phyloP scores from a whole-genome alignment of 2,797 vertebrate genomes.

The Presbytis comata region DNA sequence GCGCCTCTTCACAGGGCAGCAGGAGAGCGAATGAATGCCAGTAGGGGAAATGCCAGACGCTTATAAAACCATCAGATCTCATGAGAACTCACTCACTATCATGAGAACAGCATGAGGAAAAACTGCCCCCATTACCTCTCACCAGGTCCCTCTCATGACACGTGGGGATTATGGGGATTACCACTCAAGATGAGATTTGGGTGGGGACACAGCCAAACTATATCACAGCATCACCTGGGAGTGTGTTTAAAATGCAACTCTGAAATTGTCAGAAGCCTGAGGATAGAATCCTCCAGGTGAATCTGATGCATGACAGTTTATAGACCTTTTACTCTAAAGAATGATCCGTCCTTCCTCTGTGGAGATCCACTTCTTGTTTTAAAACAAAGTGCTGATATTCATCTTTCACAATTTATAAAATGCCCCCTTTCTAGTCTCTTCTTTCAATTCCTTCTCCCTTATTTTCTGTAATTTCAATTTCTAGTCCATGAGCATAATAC shows the following conservation, averaged over 20 bases:
- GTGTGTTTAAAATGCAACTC: neutral
- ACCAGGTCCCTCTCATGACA: neutral
- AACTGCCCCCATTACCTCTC: neutral
- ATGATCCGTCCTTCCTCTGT: neutral
- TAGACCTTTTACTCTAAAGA: neutral
- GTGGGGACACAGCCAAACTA: neutral
- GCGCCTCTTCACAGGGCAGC: neutral
- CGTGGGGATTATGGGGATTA: neutral
- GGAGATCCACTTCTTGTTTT: neutral
- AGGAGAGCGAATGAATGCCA: neutral
- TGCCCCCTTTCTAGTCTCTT: neutral
- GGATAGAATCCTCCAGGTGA: neutral
- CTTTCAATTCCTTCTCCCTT: neutral
- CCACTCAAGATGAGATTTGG: neutral
- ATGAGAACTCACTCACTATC: neutral
- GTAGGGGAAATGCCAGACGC: neutral
- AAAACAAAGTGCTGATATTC: neutral
- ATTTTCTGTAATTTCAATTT: neutral
- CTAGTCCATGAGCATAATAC: neutral
- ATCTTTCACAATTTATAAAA: conserved; percentile 1
- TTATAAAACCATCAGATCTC: neutral
- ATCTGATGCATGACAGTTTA: neutral
- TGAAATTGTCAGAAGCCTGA: neutral
- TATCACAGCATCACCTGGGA: neutral
- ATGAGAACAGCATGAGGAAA: neutral